Evolutionary conservation across 1,140 invertebrate genomes (phyloP).

Genomic region (Ridgeia piscesae): DNA sequence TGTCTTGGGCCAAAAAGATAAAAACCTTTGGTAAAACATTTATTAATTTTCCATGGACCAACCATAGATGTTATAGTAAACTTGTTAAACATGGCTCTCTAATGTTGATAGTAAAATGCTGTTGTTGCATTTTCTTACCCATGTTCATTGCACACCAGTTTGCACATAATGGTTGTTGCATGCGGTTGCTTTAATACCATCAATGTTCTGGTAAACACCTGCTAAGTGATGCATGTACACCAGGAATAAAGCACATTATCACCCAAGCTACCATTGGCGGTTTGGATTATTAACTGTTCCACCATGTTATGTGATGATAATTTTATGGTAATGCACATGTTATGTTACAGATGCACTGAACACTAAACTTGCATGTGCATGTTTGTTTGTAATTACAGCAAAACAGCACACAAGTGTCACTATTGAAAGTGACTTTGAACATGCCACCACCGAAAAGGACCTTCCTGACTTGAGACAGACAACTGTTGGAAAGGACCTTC

Average conservation of each 20-base stretch:
- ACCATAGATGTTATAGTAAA: neutral
- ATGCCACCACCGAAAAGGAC: too few relatives aligned
- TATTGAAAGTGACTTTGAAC: too few relatives aligned
- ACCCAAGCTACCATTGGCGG: neutral
- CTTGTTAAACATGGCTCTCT: neutral
- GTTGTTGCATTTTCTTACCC: neutral
- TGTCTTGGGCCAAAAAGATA: neutral
- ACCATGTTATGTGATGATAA: neutral
- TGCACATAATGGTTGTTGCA: neutral
- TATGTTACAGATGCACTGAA: neutral
- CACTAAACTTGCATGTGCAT: neutral
- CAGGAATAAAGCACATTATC: neutral
- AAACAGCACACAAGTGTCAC: neutral
- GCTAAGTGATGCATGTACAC: neutral
- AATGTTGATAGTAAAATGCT: neutral
- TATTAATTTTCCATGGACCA: neutral
- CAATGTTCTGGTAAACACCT: neutral
- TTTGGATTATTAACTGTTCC: neutral
- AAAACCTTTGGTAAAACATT: too few relatives aligned
- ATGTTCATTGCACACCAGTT: neutral
- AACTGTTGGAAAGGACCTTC: neutral
- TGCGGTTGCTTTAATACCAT: neutral
- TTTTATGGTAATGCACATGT: neutral
- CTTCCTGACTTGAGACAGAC: neutral
- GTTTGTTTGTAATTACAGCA: neutral